Evolutionary conservation across 2,888 invertebrate genomes (phyloP).

Genomic region (Laothoe populi): DNA sequence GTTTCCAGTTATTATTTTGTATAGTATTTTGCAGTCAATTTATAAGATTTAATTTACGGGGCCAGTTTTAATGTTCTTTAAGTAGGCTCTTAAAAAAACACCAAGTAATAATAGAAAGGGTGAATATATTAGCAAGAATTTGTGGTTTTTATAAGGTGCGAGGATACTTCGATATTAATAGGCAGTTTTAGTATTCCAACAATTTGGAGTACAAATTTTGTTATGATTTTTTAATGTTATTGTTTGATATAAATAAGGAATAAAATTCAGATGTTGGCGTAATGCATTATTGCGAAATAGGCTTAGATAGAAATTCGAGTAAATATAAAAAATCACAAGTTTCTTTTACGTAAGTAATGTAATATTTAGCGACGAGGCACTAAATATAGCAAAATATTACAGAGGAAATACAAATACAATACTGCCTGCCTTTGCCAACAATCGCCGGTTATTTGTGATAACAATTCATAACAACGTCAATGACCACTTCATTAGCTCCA

Average conservation of each 20-base stretch:
- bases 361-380: not conserved
- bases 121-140: not conserved
- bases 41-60: not conserved
- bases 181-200: not conserved
- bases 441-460: constrained; percentile 18
- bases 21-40: not conserved
- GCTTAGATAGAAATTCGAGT: not conserved
- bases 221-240: not conserved
- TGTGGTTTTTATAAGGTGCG: no score
- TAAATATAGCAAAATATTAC: not conserved
- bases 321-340: constrained; percentile 1
- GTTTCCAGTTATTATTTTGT: not conserved
- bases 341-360: not conserved
- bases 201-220: not conserved
- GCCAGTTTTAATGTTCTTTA: no score
- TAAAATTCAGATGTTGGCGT: not conserved
- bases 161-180: not conserved
- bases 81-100: no score
- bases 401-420: constrained; percentile 11
- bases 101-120: not conserved
- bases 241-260: not conserved
- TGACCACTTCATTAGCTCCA: constrained; percentile 7
- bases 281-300: not conserved
- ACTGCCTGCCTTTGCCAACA: not conserved
- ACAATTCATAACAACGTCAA: constrained; percentile 16